Percentiles rank a stretch among this genome's conserved stretches.
phyloP scores from a whole-genome alignment of 2,797 vertebrate genomes.

The Propithecus deckenii region DNA sequence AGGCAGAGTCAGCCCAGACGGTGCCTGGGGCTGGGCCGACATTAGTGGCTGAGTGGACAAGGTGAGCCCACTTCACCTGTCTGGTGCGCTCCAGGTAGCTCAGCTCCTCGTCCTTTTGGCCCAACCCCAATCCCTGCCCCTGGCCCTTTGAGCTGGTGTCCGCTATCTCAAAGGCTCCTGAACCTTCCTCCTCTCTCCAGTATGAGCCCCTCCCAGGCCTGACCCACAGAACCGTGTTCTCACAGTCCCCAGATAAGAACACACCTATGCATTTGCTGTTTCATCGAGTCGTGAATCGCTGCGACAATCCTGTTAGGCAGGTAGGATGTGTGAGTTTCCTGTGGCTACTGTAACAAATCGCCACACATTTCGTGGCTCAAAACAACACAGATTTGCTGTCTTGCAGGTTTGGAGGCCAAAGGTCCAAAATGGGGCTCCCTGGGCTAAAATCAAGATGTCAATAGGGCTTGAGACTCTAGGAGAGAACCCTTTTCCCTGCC shows the following conservation, averaged over 20 bases:
- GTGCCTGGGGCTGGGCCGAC: not conserved
- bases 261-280: not conserved
- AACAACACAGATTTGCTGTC: not conserved
- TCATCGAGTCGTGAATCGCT: not conserved
- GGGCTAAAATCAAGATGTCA: not conserved
- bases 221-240: not conserved
- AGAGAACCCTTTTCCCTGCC: not conserved
- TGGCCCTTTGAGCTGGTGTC: not conserved
- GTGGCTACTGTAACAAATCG: not conserved
- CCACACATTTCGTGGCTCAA: not conserved
- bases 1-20: not conserved
- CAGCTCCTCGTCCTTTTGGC: too few relatives aligned
- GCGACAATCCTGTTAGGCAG: rapidly evolving
- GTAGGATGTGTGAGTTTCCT: not conserved
- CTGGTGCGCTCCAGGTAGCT: not conserved
- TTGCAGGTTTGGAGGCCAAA: not conserved
- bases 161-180: not conserved
- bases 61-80: not conserved
- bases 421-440: not conserved
- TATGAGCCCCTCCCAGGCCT: not conserved
- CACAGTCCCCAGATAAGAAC: rapidly evolving
- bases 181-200: not conserved
- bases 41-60: rapidly evolving
- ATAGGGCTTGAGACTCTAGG: rapidly evolving
- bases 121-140: not conserved